These are phyloP conservation scores for Thymelicus lineola DNA, from an alignment of 2,888 invertebrate species.

Conservation along the genomic window DNA sequence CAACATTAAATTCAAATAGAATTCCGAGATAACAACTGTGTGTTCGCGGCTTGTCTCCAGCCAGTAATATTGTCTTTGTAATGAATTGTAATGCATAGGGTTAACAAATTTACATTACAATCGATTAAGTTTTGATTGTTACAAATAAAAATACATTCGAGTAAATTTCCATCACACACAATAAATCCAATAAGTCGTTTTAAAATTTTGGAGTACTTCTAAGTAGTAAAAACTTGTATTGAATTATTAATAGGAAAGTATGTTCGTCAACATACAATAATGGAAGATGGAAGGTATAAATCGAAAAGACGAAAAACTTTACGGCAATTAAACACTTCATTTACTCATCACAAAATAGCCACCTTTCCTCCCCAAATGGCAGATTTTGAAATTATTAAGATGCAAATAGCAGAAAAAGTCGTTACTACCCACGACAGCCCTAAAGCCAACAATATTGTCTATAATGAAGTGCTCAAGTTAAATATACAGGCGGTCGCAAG, in stretches of 20 bases:
- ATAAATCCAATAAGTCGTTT: not conserved
- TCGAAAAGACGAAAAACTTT: too few species aligned
- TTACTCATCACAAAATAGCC: too few species aligned
- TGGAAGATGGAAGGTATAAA: too few species aligned
- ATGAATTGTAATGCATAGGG: constrained; percentile 27
- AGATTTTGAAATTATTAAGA: not conserved
- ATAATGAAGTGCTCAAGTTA: constrained; percentile 61
- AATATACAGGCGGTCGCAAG: constrained; percentile 62
- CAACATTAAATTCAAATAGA: constrained; percentile 38
- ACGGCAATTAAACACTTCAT: too few species aligned
- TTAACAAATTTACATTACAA: constrained; percentile 5
- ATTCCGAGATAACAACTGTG: constrained; percentile 29
- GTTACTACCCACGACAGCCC: constrained; percentile 17
- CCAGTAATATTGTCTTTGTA: constrained; percentile 39
- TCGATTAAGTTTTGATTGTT: not conserved
- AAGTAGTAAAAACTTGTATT: too few species aligned
- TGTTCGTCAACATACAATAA: too few species aligned
- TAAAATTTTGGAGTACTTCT: too few species aligned
- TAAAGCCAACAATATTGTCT: constrained; percentile 39
- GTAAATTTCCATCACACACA: not conserved
- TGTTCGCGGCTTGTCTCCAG: constrained; percentile 34
- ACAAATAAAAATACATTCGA: not conserved
- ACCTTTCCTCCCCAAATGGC: not conserved
- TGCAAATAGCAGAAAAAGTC: not conserved
- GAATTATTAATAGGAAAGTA: too few species aligned